Conservation (phyloP, 1,140 invertebrate genomes). For the Diploscapter pachys region DNA sequence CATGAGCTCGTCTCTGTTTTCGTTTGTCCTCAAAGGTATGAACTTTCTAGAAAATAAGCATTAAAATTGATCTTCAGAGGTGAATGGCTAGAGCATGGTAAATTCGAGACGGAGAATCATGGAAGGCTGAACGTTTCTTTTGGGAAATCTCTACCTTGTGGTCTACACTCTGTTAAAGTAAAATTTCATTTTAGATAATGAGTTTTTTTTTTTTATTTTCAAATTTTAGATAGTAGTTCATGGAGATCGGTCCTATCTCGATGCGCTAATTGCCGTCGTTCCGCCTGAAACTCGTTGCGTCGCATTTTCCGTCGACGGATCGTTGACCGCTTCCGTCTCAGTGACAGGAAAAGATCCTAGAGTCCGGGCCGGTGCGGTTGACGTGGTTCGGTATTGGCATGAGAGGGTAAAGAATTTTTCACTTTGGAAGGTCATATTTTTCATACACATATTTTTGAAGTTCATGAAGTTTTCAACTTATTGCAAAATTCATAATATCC, state of each 20-base stretch:
- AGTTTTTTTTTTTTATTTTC: too few relatives aligned
- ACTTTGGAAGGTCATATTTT: conserved; percentile 13
- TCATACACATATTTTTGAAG: too few relatives aligned
- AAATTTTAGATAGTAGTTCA: conserved; percentile 65
- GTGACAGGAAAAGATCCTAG: conserved; percentile 92
- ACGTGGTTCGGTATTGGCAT: conserved; percentile 78
- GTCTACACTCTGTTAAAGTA: conserved; percentile 93
- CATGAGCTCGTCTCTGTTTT: conserved; percentile 65
- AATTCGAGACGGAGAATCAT: conserved; percentile 89
- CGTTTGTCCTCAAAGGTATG: conserved; percentile 47
- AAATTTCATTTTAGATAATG: conserved; percentile 55
- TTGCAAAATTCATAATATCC: too few relatives aligned
- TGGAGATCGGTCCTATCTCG: conserved; percentile 62
- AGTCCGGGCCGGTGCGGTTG: conserved; percentile 92
- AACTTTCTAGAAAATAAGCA: not conserved
- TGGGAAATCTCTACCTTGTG: conserved; percentile 78
- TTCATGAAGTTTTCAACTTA: too few relatives aligned
- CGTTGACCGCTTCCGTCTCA: conserved; percentile 95
- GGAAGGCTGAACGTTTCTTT: conserved; percentile 83
- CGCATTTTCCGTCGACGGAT: conserved; percentile 98
- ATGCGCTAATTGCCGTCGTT: conserved; percentile 74
- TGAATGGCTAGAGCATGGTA: conserved; percentile 83
- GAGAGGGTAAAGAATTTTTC: conserved; percentile 17
- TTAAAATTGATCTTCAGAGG: conserved; percentile 61
- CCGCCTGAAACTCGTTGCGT: conserved; percentile 91